Conservation (phyloP, 2,888 invertebrate genomes). For the Meiosimyza platycephala region DNA sequence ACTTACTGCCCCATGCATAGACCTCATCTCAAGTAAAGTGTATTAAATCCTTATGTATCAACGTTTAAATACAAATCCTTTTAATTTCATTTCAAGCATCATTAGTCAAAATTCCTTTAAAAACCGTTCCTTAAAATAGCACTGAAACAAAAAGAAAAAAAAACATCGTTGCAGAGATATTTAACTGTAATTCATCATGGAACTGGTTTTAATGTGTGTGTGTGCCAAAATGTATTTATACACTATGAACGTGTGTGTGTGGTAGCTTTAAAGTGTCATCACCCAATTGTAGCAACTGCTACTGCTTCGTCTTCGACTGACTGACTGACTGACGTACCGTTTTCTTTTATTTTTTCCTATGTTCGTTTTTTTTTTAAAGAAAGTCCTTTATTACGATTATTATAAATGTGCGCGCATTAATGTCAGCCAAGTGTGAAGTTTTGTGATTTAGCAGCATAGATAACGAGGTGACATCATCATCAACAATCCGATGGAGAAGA, state of each 20-base stretch:
- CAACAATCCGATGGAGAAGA: constrained; percentile 15
- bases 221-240: background rate
- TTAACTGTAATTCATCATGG: constrained; percentile 24
- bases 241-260: background rate
- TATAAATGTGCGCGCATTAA: constrained; percentile 26
- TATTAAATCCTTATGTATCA: background rate
- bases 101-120: constrained; percentile 3
- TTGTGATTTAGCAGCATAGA: constrained; percentile 28
- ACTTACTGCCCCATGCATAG: too few species aligned
- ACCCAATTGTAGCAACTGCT: background rate
- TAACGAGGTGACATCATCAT: constrained; percentile 27
- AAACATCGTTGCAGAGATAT: constrained; percentile 1
- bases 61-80: constrained; percentile 4
- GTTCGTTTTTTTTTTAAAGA: too few species aligned
- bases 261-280: background rate
- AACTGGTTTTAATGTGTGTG: background rate
- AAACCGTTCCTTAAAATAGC: constrained; percentile 13
- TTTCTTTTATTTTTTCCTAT: too few species aligned
- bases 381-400: constrained; percentile 14
- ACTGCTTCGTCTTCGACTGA: too few species aligned
- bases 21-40: too few species aligned
- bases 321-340: too few species aligned
- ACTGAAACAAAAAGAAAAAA: background rate
- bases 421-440: constrained; percentile 26
- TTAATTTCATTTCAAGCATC: constrained; percentile 20